Evolutionary conservation across 2,113 vertebrate species (phyloP).

Genomic region (Cygnus buccinator): DNA sequence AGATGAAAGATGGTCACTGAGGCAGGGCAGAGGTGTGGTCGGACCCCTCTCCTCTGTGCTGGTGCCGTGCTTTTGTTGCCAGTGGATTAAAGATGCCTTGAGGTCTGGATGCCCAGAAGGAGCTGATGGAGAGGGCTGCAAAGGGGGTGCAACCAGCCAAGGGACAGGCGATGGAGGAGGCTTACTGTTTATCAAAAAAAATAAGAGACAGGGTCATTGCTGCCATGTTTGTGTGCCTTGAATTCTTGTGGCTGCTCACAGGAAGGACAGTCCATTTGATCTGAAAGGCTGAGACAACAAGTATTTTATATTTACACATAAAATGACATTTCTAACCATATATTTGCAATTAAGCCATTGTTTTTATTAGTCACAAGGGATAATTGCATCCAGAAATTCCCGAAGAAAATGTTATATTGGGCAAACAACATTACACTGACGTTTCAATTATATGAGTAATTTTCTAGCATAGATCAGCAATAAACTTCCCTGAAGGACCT

Average conservation of each 20-base stretch:
- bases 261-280: constrained; percentile 31
- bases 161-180: neutral
- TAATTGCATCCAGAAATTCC: constrained; percentile 75
- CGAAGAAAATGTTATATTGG: neutral
- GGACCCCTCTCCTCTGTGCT: too few species aligned
- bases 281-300: constrained; percentile 34
- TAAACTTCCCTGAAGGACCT: constrained; percentile 33
- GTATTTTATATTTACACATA: constrained; percentile 52
- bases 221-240: neutral
- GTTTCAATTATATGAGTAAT: constrained; percentile 12
- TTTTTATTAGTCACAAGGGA: constrained; percentile 70
- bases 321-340: constrained; percentile 54
- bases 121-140: too few species aligned
- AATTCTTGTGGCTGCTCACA: neutral
- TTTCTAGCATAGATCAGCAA: constrained; percentile 56
- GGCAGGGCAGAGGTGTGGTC: neutral
- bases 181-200: neutral
- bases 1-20: accelerated
- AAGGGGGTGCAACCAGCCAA: too few species aligned
- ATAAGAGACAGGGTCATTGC: neutral
- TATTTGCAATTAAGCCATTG: constrained; percentile 65
- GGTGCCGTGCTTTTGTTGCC: neutral
- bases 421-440: constrained; percentile 2
- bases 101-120: neutral
- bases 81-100: neutral